Conservation (phyloP, 2,797 vertebrate species). For the Denticeps clupeoides region DNA sequence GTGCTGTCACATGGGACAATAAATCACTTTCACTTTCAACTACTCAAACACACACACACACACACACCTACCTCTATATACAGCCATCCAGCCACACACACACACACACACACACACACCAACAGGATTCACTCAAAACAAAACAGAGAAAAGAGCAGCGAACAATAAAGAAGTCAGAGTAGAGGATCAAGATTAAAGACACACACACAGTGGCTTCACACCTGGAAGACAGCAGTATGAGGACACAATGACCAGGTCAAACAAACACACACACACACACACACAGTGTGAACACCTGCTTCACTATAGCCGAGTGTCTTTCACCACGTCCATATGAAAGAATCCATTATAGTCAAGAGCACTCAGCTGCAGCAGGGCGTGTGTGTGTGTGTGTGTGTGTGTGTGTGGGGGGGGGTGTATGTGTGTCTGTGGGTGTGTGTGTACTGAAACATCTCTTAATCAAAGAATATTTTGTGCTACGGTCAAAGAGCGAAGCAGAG, state of each 20-base stretch:
- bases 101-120: neutral
- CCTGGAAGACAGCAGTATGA: neutral
- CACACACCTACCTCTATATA: conserved; percentile 29
- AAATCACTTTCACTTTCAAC: too few relatives aligned
- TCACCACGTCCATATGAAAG: conserved; percentile 50
- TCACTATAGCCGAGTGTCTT: conserved; percentile 38
- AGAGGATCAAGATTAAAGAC: neutral
- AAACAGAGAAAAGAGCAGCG: neutral
- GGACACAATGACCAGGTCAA: neutral
- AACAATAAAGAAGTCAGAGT: neutral
- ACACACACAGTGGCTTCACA: neutral
- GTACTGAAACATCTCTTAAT: conserved; percentile 12
- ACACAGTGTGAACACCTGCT: conserved; percentile 49
- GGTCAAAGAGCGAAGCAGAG: conserved; percentile 27
- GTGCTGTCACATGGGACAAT: too few relatives aligned
- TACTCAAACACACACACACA: neutral
- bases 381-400: conserved; percentile 17
- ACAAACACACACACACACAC: conserved; percentile 3
- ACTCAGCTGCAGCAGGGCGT: conserved; percentile 43
- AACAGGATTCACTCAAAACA: neutral
- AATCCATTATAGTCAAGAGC: conserved; percentile 44
- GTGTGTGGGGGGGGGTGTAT: conserved; percentile 20
- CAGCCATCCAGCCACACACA: conserved; percentile 6
- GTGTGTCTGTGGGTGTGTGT: conserved; percentile 8
- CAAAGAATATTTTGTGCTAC: conserved; percentile 20